phyloP scores from a whole-genome alignment of 1,140 invertebrate species.

The Zophobas atratus region DNA sequence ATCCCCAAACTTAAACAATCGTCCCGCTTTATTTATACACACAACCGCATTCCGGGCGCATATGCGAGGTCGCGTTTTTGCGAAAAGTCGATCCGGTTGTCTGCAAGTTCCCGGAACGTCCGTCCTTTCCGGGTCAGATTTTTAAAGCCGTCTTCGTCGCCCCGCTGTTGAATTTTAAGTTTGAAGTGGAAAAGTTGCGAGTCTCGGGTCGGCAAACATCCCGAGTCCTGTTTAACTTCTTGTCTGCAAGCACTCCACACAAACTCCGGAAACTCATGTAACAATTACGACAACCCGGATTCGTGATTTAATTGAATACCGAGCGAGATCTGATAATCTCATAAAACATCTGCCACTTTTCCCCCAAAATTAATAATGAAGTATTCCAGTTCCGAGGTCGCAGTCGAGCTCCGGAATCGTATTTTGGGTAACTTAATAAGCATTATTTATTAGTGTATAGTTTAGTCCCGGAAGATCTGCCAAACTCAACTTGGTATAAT shows the following conservation, averaged over 20 bases:
- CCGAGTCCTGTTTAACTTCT: slow-evolving; percentile 32
- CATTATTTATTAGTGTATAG: no score
- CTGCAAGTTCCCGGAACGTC: no score
- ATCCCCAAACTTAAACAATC: no score
- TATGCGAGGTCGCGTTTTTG: no score
- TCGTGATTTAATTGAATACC: slow-evolving; percentile 29
- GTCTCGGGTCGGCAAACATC: slow-evolving; percentile 36
- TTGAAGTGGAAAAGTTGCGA: slow-evolving; percentile 15
- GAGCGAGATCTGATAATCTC: slow-evolving; percentile 29
- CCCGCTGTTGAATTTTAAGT: background rate
- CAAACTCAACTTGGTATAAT: no score
- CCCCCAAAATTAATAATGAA: slow-evolving; percentile 30
- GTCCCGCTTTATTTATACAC: no score
- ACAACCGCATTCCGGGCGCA: no score
- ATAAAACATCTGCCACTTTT: slow-evolving; percentile 20
- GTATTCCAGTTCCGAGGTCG: background rate
- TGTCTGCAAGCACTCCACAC: slow-evolving; percentile 27
- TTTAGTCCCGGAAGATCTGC: no score
- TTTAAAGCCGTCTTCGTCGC: background rate
- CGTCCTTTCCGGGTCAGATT: background rate
- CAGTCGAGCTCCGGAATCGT: no score
- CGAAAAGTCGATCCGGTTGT: no score
- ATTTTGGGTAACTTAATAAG: no score
- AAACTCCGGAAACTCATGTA: slow-evolving; percentile 32
- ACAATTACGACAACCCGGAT: slow-evolving; percentile 17